Evolutionary conservation across 2,888 invertebrate genomes (phyloP).

Genomic region (Tipula unca): DNA sequence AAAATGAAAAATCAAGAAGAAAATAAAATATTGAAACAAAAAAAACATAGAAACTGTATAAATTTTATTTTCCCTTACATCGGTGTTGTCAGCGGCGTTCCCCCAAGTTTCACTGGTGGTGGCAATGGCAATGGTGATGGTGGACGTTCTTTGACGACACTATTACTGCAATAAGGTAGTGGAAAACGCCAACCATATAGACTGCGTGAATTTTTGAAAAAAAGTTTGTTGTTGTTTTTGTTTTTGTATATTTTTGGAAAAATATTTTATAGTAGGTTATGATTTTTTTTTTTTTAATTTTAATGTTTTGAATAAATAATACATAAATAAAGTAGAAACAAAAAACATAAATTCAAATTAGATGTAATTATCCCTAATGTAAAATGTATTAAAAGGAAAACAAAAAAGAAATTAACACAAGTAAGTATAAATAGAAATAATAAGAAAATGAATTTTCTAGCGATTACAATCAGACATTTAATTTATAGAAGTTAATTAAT

Average conservation of each 20-base stretch:
- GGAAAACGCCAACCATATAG: conserved; percentile 95
- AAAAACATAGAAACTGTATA: conserved; percentile 23
- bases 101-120: conserved; percentile 67
- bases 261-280: neutral
- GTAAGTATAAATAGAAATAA: neutral
- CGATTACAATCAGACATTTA: neutral
- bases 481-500: neutral
- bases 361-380: neutral
- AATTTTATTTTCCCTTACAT: conserved; percentile 45
- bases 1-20: conserved; percentile 17
- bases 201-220: conserved; percentile 47
- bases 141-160: conserved; percentile 58
- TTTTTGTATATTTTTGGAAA: neutral
- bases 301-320: conserved; percentile 36
- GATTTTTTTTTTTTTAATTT: conserved; percentile 21
- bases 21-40: conserved; percentile 20
- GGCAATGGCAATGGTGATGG: conserved; percentile 72
- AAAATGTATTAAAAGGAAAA: neutral
- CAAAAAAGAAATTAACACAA: neutral
- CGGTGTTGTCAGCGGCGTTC: conserved; percentile 57
- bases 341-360: conserved; percentile 17
- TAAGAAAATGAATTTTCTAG: conserved; percentile 3
- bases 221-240: conserved; percentile 19
- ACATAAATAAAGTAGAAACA: neutral
- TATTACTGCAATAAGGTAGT: conserved; percentile 91